Evolutionary conservation across 2,888 invertebrate genomes (phyloP), one percentile per base, ranked within the genome.

Genomic region (Perdita meconis): DNA sequence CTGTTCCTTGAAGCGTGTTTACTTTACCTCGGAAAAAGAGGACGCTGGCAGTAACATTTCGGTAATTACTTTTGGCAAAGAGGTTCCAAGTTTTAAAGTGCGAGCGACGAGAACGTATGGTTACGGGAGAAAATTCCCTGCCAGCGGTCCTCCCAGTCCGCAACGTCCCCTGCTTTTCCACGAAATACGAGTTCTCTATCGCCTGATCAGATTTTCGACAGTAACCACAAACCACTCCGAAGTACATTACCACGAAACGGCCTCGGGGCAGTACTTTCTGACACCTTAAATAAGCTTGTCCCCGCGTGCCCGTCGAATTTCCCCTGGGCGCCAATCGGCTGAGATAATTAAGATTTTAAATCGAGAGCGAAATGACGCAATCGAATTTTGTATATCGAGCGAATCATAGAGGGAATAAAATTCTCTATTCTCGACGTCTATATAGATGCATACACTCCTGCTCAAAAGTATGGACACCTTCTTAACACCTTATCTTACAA

Each of bases 191-290:
- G 34, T 1, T 6, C 24, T 22, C 57, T 26, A 19, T 61, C 13
- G 22, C 4, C 30, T 26, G 40, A 71, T 57, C 61, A 53, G 57
- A 40, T 30, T 36, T 57, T 50, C 30, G 22, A 26, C 63, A 26
- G 53, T 22, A 38, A 63, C 34, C 26, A 30, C 51, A 70, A 61
- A 57, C 65, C 57, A 30, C 36, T 42, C 44, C 56, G 56, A 77
- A 47, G 42, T 51, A 57, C 42, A 44, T 38, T 22, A 55, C 60
- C 26, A 26, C 51, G 60, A 16, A 53, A 59, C 30, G 30, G 47
- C 47, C 59, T 59, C 38, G 24, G 34, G 42, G 13, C 6, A 30
- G 30, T 56, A 64, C 60, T 61, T 67, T 64, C 67, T 44, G 66
- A 50, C 66, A 44, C 47, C 42, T 19, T 53, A 6, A 59, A 16